Percentiles rank a stretch among this genome's conserved stretches.
These are phyloP conservation scores for Dryobotodes eremita DNA, from an alignment of 2,888 invertebrate genomes.

Conservation along the genomic window DNA sequence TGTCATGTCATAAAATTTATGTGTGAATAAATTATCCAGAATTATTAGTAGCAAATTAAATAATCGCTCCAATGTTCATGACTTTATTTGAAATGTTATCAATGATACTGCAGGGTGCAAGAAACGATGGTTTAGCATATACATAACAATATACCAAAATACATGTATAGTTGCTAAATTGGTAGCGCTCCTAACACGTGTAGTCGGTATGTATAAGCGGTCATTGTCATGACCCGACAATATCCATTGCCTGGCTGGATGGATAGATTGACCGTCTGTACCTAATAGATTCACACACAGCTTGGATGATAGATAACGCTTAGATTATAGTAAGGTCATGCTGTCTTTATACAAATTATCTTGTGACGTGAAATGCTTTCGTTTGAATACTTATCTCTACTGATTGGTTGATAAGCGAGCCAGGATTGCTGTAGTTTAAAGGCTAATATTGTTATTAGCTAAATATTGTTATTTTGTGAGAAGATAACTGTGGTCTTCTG, in stretches of 20 bases:
- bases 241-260: slow-evolving; percentile 44
- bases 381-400: background rate
- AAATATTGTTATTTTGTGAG: background rate
- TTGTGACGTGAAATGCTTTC: background rate
- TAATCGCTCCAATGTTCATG: background rate
- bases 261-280: slow-evolving; percentile 30
- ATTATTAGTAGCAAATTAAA: background rate
- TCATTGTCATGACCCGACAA: slow-evolving; percentile 39
- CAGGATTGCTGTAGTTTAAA: too few relatives aligned
- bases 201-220: slow-evolving; percentile 24
- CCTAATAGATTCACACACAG: slow-evolving; percentile 42
- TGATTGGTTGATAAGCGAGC: too few relatives aligned
- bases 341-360: background rate
- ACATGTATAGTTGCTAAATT: slow-evolving; percentile 15
- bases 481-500: background rate
- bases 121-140: background rate
- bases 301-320: slow-evolving; percentile 10
- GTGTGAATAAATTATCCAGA: background rate
- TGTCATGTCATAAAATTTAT: too few relatives aligned
- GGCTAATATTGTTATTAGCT: too few relatives aligned
- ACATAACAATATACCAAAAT: background rate
- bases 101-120: background rate
- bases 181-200: slow-evolving; percentile 6
- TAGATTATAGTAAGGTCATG: slow-evolving; percentile 6
- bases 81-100: background rate